A percentile compares a stretch with the other conserved stretches of the same genome.
phyloP scores from a whole-genome alignment of 2,113 vertebrate species.

The Hemichromis elongatus region DNA sequence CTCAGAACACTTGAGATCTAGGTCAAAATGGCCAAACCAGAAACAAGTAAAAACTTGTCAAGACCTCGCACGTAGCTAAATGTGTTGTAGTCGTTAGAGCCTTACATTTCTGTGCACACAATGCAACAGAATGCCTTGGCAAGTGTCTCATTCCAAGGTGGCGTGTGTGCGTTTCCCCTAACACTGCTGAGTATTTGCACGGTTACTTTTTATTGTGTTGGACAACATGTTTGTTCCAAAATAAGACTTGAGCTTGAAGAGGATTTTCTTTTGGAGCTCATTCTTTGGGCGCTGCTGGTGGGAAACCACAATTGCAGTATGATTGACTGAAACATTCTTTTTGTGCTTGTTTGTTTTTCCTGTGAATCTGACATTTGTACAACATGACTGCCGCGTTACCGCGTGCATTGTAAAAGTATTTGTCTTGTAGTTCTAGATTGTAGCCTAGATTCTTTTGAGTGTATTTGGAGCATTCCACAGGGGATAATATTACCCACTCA shows the following conservation, averaged over 20 bases:
- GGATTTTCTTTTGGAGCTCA: neutral
- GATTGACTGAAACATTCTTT: neutral
- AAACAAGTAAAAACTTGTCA: neutral
- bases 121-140: neutral
- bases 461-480: neutral
- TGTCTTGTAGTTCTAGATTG: neutral
- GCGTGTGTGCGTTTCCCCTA: neutral
- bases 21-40: rapidly evolving
- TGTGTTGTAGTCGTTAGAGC: neutral
- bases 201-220: neutral
- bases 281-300: neutral
- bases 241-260: neutral
- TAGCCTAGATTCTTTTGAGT: neutral
- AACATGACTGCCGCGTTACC: neutral
- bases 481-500: neutral
- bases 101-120: neutral
- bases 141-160: neutral
- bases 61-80: neutral
- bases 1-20: neutral
- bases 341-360: neutral
- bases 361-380: neutral
- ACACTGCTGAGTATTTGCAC: neutral
- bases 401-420: neutral
- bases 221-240: neutral
- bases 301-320: neutral